Conservation (phyloP, 2,888 invertebrate species). For the Scaptomyza flava region DNA sequence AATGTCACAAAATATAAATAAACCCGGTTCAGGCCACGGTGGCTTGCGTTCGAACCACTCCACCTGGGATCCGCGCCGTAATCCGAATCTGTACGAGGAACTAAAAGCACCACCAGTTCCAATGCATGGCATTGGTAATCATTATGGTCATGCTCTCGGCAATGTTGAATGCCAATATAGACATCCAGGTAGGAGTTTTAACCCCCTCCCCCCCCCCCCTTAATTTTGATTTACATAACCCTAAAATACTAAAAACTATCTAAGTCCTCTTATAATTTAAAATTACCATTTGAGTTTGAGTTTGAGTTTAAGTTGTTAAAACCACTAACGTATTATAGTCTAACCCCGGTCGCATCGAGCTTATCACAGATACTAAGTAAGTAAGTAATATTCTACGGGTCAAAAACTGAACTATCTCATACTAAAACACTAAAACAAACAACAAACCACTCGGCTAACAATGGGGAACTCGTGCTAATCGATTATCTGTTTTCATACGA, state of each 20-base stretch:
- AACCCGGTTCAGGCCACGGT: slow-evolving; percentile 80
- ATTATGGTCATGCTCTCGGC: slow-evolving; percentile 81
- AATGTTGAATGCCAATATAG: slow-evolving; percentile 83
- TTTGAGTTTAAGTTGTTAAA: slow-evolving; percentile 11
- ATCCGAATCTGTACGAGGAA: slow-evolving; percentile 93
- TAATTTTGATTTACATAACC: slow-evolving; percentile 32
- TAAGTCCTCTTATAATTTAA: slow-evolving; percentile 3
- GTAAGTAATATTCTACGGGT: slow-evolving; percentile 40
- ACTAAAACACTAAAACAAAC: slow-evolving; percentile 72
- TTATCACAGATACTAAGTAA: slow-evolving; percentile 53
- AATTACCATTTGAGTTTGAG: slow-evolving; percentile 27
- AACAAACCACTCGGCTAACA: not conserved
- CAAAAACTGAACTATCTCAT: slow-evolving; percentile 25
- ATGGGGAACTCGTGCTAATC: slow-evolving; percentile 34
- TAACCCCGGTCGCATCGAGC: slow-evolving; percentile 50
- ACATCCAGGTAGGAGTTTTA: slow-evolving; percentile 83
- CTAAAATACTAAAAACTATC: slow-evolving; percentile 36
- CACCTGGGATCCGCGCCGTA: slow-evolving; percentile 94
- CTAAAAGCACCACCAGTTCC: slow-evolving; percentile 89
- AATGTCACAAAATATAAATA: slow-evolving; percentile 22
- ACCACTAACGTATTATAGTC: slow-evolving; percentile 55
- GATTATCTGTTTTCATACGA: slow-evolving; percentile 56
- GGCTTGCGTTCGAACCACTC: slow-evolving; percentile 86
- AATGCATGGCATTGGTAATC: slow-evolving; percentile 81
- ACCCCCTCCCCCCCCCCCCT: too few species aligned